Base-by-base conservation (phyloP, 2,113 vertebrate species). In the Muntiacus muntjak region DNA sequence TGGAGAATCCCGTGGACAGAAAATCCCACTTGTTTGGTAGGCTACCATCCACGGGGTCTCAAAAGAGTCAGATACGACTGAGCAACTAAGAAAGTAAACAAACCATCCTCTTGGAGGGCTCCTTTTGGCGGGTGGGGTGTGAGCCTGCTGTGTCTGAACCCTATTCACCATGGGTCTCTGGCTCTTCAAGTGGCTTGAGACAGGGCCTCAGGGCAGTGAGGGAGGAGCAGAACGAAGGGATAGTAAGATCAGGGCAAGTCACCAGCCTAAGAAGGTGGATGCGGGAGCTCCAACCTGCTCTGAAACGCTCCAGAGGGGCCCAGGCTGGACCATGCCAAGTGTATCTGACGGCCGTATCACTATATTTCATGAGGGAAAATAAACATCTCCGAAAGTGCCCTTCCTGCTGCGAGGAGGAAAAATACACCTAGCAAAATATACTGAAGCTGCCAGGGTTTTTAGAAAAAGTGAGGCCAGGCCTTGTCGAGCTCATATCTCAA, bases 281-380 rank as follows among this genome's bases (percentile, higher is more conserved):
- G 8, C 0, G 0, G 12, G 67, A 30, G 58, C 60, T 43, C 26
- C 21, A 3, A 13, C 21, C 64, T 85, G 74, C 67, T 82, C 85
- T 4, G 30, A 57, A 89, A 12, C 1, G 10, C 28, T 54, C 23
- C 26, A 1, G 58, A 82, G 25, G 0, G 36, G 62, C 62, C 26
- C 25, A 19, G 33, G 50, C 54, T 90, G 62, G 17, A 62, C 0
- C 0, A 21, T 8, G 28, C 85, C 2, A 7, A 30, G 50, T 11
- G 40, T 1, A 0, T 17, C 33, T 30, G 43, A 55, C 0, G 4
- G 33, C 17, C 7, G 10, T 45, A 0, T 36, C 0, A 0, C 78
- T 62, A 1, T 57, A n/a, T 87, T 78, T 92, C 78, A 47, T 21
- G 1, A 45, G 64, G 64, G 52, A 62, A 82, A 87, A 85, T 9